These are phyloP conservation scores for Gobionotothen gibberifrons DNA, from an alignment of 2,797 vertebrate species.

Conservation along the genomic window DNA sequence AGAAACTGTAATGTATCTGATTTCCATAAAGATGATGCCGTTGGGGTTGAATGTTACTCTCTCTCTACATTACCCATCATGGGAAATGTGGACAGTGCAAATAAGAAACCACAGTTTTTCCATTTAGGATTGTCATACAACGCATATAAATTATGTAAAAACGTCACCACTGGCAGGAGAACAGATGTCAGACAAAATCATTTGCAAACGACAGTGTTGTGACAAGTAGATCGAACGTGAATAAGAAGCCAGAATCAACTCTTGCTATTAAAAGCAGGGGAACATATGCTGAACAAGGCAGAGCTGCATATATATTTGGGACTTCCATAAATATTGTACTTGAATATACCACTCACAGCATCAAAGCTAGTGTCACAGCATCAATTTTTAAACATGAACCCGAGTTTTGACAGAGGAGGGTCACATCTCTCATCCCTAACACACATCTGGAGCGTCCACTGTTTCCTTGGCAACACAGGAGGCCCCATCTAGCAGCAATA, in stretches of 20 bases:
- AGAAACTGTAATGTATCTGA: constrained; percentile 13
- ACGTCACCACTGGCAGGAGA: background rate
- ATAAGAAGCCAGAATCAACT: background rate
- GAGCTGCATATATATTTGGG: constrained; percentile 7
- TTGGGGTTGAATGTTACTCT: constrained; percentile 16
- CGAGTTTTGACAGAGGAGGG: constrained; percentile 21
- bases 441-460: constrained; percentile 70
- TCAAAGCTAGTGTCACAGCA: constrained; percentile 43
- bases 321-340: constrained; percentile 53
- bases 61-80: constrained; percentile 1
- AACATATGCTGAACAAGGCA: constrained; percentile 13
- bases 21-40: constrained; percentile 37
- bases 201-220: constrained; percentile 9
- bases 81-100: background rate
- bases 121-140: constrained; percentile 15
- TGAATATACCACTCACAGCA: constrained; percentile 35
- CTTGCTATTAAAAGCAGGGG: constrained; percentile 14
- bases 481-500: constrained; percentile 61
- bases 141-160: constrained; percentile 25
- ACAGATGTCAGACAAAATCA: constrained; percentile 19
- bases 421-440: constrained; percentile 44
- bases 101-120: constrained; percentile 10
- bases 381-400: constrained; percentile 50
- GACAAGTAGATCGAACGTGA: constrained; percentile 3
- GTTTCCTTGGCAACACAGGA: constrained; percentile 75